Evolutionary conservation across 2,797 vertebrate species (phyloP), one percentile per base, ranked within the genome.

Genomic region (Pantherophis alleghaniensis): DNA sequence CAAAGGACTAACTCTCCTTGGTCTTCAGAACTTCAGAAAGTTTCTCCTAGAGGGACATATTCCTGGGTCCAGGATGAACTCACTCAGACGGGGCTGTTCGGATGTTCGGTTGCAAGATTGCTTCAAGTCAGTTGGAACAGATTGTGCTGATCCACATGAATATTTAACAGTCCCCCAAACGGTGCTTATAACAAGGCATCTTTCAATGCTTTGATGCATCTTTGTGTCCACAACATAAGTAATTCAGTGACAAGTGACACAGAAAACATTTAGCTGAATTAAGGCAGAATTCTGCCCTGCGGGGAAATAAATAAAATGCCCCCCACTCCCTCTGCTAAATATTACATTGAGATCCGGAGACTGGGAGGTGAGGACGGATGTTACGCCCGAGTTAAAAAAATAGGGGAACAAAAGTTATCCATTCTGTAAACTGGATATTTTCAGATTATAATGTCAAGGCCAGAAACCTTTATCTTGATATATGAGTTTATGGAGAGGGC

Each of bases 241-340:
- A 93, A 91, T 96, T 96, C 95, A 94, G 94, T 96, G 95, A 96
- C 95, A 94, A 95, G 94, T 0, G 95, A 96, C 95, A 95, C 96
- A 95, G 94, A 93, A 94, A 94, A 69, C 88, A 0, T 95, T 96
- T 96, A 96, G 96, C 91, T 91, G 89, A 92, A 96, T 92, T 95
- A 97, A 95, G 91, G 9, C 92, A 95, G 95, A 96, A 95, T 93
- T 89, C 60, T 87, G 79, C 92, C 93, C 95, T 94, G 7, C 0
- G 83, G 93, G 91, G 95, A 95, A 47, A 95, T 83, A 95, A 96
- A 96, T 91, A 96, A 95, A 96, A 92, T 91, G 89, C 94, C 18
- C 94, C 94, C 93, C 26, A 2, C 95, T 94, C 95, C 94, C n/a
- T 69, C 95, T 95, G 91, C 47, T 95, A 95, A 95, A 96, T 95